Base-by-base conservation (phyloP, 2,888 invertebrate species). In the Tipula lateralis region DNA sequence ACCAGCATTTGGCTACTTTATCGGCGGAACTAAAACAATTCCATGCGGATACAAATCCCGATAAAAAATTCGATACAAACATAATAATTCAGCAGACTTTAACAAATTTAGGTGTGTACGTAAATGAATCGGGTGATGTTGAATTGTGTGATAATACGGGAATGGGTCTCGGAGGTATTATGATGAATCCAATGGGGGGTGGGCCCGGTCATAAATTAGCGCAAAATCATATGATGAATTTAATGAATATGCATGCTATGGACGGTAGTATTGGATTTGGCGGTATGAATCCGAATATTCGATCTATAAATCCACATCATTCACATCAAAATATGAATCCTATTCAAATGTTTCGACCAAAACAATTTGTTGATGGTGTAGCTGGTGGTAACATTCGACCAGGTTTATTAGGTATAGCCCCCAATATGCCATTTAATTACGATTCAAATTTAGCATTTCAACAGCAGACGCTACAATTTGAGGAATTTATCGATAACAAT, bases 1-100 rank as follows among this genome's bases (percentile, higher is more conserved):
- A 94, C 88, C 94, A 94, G 87, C 92, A 94, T 88, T 88, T 95
- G 87, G 92, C 93, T 0, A 91, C 92, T 30, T 91, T 94, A 12
- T 92, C 93, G 6, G 92, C 92, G 86, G 92, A 92, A 89, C 89
- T 93, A 29, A 93, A 93, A 88, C 92, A 92, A 87, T 92, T 91
- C 86, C 92, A 93, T 86, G 93, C 93, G 87, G 93, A 93, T 87
- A 91, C 91, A 83, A 88, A 89, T 30, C 89, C 91, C 1, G 92
- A 92, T 84, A 93, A 92, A 87, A 90, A 90, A 85, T 91, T 93
- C 82, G 93, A 93, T 87, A 88, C 92, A 32, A 88, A 90, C 19
- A 89, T 91, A 85, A 91, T 93, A 84, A 88, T 94, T 85, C 91
- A 92, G 87, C 92, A 91, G 87, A 93, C 94, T 87, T 91, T 94